phyloP scores from a whole-genome alignment of 1,140 invertebrate genomes.

The Plectrocnemia conspersa region DNA sequence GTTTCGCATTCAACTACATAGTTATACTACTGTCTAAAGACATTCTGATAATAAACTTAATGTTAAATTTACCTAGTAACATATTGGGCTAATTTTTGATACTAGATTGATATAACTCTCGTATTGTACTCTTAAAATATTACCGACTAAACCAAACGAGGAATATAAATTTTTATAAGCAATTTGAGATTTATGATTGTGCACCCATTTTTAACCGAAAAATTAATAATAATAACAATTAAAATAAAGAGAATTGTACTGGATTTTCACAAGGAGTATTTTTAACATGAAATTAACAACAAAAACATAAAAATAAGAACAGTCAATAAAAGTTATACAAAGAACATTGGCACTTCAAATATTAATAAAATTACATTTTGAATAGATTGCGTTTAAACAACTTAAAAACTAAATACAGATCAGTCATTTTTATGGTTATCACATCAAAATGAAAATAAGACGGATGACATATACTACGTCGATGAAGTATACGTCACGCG shows the following conservation, averaged over 20 bases:
- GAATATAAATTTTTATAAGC: slow-evolving; percentile 47
- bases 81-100: slow-evolving; percentile 56
- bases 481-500: too few relatives aligned
- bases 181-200: slow-evolving; percentile 51
- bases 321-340: slow-evolving; percentile 52
- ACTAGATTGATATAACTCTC: slow-evolving; percentile 54
- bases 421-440: slow-evolving; percentile 55
- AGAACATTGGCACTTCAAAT: slow-evolving; percentile 56
- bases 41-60: slow-evolving; percentile 55
- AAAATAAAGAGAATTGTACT: slow-evolving; percentile 35
- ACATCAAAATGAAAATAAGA: slow-evolving; percentile 52
- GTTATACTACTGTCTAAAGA: slow-evolving; percentile 47
- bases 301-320: slow-evolving; percentile 44
- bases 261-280: slow-evolving; percentile 37
- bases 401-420: slow-evolving; percentile 57
- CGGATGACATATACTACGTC: slow-evolving; percentile 49
- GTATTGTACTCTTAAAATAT: slow-evolving; percentile 56
- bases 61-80: slow-evolving; percentile 51
- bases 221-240: slow-evolving; percentile 32
- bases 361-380: slow-evolving; percentile 53
- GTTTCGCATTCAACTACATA: slow-evolving; percentile 39
- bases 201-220: slow-evolving; percentile 28
- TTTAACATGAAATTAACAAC: slow-evolving; percentile 32
- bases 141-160: slow-evolving; percentile 49
- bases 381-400: slow-evolving; percentile 55